phyloP scores from a whole-genome alignment of 1,140 invertebrate genomes.

The Formica selysi region DNA sequence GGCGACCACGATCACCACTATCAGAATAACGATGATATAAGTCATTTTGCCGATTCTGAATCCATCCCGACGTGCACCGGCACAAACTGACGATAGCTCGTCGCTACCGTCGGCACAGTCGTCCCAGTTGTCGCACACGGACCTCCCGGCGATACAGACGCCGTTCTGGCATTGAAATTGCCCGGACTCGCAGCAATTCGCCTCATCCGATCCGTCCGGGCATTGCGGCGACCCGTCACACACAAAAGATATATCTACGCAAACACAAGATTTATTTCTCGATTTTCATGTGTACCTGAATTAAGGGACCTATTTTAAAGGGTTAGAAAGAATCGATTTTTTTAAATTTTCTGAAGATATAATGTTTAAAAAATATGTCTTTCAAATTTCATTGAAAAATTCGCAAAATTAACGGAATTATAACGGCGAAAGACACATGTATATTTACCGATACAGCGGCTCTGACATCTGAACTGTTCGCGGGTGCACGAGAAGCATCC shows the following conservation, averaged over 20 bases:
- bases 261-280: slow-evolving; percentile 25
- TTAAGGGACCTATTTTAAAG: not conserved
- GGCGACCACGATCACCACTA: slow-evolving; percentile 85
- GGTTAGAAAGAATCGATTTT: too few relatives aligned
- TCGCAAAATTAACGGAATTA: too few relatives aligned
- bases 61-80: slow-evolving; percentile 78
- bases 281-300: slow-evolving; percentile 15
- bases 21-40: slow-evolving; percentile 83
- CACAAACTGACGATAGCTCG: slow-evolving; percentile 89
- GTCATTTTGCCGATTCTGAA: slow-evolving; percentile 83
- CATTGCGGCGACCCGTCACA: slow-evolving; percentile 93
- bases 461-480: slow-evolving; percentile 91
- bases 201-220: slow-evolving; percentile 90
- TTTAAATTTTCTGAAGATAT: too few relatives aligned
- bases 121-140: slow-evolving; percentile 90
- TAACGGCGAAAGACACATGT: not conserved
- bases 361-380: too few relatives aligned
- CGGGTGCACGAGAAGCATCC: slow-evolving; percentile 89
- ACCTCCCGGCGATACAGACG: slow-evolving; percentile 88
- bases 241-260: slow-evolving; percentile 86
- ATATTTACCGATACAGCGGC: slow-evolving; percentile 91
- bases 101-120: slow-evolving; percentile 92
- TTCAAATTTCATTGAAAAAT: not conserved
- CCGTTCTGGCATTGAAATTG: slow-evolving; percentile 89
- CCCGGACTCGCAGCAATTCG: slow-evolving; percentile 87